Percentiles rank a stretch among this genome's conserved stretches.
Evolutionary conservation across 1,140 invertebrate species (phyloP).

Genomic region (Leptopilina clavipes): DNA sequence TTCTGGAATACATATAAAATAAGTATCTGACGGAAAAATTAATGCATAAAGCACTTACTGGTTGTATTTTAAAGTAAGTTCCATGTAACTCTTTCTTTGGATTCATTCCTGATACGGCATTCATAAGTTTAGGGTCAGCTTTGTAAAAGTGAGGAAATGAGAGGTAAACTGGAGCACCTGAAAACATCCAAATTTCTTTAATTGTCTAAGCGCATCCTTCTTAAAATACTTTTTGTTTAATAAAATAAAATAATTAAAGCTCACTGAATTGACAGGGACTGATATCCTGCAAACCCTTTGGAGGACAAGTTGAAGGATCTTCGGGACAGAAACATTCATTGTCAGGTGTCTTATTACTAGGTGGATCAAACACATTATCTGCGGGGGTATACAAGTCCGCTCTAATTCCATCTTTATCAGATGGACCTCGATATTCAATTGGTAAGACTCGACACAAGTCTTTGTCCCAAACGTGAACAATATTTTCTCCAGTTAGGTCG

Average conservation of each 20-base stretch:
- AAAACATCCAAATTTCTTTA: conserved; percentile 55
- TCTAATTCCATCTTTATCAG: conserved; percentile 81
- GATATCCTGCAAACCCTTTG: conserved; percentile 87
- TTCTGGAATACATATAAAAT: conserved; percentile 76
- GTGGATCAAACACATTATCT: conserved; percentile 81
- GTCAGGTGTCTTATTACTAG: conserved; percentile 78
- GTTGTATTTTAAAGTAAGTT: conserved; percentile 90
- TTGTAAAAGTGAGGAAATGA: conserved; percentile 93
- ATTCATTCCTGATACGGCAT: conserved; percentile 83
- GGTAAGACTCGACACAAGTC: conserved; percentile 88
- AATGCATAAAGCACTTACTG: conserved; percentile 76
- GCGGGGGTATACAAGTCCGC: conserved; percentile 84
- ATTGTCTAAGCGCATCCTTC: no score
- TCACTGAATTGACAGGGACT: conserved; percentile 90
- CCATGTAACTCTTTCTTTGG: conserved; percentile 83
- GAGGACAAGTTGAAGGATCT: conserved; percentile 80
- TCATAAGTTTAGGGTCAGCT: conserved; percentile 83
- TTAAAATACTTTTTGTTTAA: conserved; percentile 11
- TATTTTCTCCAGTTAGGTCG: conserved; percentile 82
- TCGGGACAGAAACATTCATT: conserved; percentile 88
- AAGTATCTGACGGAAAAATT: conserved; percentile 39
- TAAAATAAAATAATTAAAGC: conserved; percentile 45
- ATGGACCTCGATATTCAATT: conserved; percentile 80
- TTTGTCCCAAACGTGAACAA: conserved; percentile 88
- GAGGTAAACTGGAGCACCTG: conserved; percentile 89